These are phyloP conservation scores for Diploptera punctata DNA, from an alignment of 2,888 invertebrate genomes.

Conservation along the genomic window DNA sequence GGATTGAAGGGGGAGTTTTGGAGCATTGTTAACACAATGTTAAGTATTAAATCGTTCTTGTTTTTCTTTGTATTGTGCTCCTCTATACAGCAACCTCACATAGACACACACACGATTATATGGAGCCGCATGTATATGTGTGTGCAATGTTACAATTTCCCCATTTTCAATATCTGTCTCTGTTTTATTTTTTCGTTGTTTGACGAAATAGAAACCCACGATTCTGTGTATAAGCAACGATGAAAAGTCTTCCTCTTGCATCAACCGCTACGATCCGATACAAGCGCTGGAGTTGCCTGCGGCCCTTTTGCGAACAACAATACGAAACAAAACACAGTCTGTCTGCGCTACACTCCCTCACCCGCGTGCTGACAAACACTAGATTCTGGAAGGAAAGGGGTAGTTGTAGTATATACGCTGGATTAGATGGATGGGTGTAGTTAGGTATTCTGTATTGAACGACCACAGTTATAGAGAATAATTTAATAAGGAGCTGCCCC, in stretches of 20 bases:
- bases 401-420: conserved; percentile 12
- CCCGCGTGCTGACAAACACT: conserved; percentile 29
- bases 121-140: background rate
- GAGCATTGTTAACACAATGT: conserved; percentile 23
- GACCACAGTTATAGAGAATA: conserved; percentile 25
- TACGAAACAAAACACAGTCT: conserved; percentile 28
- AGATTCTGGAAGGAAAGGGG: conserved; percentile 6
- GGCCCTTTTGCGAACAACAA: conserved; percentile 28
- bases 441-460: conserved; percentile 20
- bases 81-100: conserved; percentile 6
- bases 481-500: conserved; percentile 24
- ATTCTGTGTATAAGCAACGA: no score
- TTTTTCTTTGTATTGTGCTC: conserved; percentile 24
- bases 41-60: conserved; percentile 21
- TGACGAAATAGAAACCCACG: conserved; percentile 21
- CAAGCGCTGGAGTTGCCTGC: conserved; percentile 14
- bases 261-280: conserved; percentile 20
- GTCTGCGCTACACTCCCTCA: conserved; percentile 8
- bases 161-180: conserved; percentile 17
- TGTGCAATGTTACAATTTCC: background rate
- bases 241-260: conserved; percentile 25
- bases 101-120: no score
- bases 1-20: background rate
- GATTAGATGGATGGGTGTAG: conserved; percentile 27
- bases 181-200: conserved; percentile 16